Conservation (phyloP, 2,113 vertebrate species). For the Delphinus delphis region DNA sequence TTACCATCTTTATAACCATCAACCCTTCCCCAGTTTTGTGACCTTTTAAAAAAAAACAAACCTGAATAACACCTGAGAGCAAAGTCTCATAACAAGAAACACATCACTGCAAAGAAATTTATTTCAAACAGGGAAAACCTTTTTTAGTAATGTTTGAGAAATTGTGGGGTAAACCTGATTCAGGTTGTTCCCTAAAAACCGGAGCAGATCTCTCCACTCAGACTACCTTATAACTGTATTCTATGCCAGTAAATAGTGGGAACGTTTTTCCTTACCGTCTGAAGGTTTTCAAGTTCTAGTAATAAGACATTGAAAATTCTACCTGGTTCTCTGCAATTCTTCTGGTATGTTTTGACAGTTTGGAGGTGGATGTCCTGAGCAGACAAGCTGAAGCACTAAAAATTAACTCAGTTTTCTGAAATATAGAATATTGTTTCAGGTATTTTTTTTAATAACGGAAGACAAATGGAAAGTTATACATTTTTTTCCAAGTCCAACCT, state of each 20-base stretch:
- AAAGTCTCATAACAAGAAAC: background rate
- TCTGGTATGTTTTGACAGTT: background rate
- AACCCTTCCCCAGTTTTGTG: background rate
- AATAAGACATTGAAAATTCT: slow-evolving; percentile 32
- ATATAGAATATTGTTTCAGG: background rate
- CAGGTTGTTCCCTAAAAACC: background rate
- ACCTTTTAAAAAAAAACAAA: background rate
- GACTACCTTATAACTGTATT: background rate
- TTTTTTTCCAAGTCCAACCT: background rate
- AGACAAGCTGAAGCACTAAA: background rate
- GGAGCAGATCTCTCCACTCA: background rate
- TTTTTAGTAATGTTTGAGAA: slow-evolving; percentile 25
- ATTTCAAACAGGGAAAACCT: background rate
- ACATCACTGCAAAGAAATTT: background rate
- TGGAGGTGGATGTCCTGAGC: background rate
- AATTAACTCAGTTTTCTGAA: slow-evolving; percentile 22
- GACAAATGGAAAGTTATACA: background rate
- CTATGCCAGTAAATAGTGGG: background rate
- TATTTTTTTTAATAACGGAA: background rate
- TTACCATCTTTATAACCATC: background rate
- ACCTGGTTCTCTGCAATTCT: background rate
- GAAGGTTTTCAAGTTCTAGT: slow-evolving; percentile 21
- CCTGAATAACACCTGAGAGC: background rate
- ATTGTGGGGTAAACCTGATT: background rate
- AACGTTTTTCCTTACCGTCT: slow-evolving; percentile 33